Evolutionary conservation across 2,888 invertebrate genomes (phyloP), one percentile per base, ranked within the genome.

Genomic region (Drosophila austrosaltans): DNA sequence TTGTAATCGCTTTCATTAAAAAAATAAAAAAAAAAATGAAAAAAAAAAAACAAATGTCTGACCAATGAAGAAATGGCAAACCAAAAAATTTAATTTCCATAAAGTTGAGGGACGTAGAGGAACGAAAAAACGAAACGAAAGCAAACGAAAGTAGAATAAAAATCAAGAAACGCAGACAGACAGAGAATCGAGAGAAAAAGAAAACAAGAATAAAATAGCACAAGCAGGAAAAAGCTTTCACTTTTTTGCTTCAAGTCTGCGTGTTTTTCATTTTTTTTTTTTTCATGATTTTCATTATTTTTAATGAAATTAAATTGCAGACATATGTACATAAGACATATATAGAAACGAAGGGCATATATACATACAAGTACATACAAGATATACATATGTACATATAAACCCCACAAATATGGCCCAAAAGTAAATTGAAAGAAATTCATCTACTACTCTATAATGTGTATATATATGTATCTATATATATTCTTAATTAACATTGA

Each of bases 301-400:
- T 76, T 86, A 82, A 86, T 86, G 78, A 86, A 86, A 86, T 86
- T 79, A 86, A 72, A 79, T 72, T 69, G 69, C 76, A 71, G 83
- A 66, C 72, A 69, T 75, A 16, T 16, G 16, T 16, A 69, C 53
- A 57, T 53, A 61, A 58, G 28, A 40, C 25, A 48, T 16, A 61
- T 32, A 39, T 44, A 53, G 4, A 48, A 25, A 48, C 8, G 36
- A 36, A 36, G 1, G 36, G 36, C 25, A 56, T 39, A 8, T 39
- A 40, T 36, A 40, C 22, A 57, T 3, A 39, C n/a, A 40, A 39
- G 16, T 16, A n/a, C 16, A 25, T 42, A 53, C 25, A 39, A 42
- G 2, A 56, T 56, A 53, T 56, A 39, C 16, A 16, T 16, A n/a
- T 66, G 54, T 75, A 65, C 56, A 53, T 71, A 20, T 53, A 61